Evolutionary conservation across 2,888 invertebrate species (phyloP).

Genomic region (Heliconius ismenius): DNA sequence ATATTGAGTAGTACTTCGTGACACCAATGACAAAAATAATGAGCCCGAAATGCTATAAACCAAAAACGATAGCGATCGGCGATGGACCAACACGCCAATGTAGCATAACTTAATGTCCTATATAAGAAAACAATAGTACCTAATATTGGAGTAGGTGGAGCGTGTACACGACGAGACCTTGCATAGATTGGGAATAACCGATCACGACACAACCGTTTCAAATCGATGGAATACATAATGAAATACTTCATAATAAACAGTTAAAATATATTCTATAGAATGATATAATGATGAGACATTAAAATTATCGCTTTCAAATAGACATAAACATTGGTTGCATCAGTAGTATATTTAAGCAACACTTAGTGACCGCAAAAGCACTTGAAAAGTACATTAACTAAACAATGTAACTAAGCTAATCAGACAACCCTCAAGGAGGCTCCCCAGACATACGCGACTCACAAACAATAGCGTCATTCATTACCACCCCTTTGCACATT

Average conservation of each 20-base stretch:
- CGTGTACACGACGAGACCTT: conserved; percentile 56
- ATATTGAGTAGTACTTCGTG: conserved; percentile 61
- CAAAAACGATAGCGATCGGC: conserved; percentile 60
- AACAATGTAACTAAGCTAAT: conserved; percentile 26
- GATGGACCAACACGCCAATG: conserved; percentile 25
- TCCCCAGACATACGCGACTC: conserved; percentile 14
- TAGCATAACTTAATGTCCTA: conserved; percentile 13
- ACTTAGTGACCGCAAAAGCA: background rate
- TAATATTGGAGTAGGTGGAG: conserved; percentile 12
- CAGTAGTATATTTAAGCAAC: background rate
- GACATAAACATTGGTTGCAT: background rate
- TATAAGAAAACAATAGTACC: conserved; percentile 14
- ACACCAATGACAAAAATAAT: conserved; percentile 65
- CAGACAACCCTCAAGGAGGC: conserved; percentile 15
- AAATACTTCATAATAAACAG: conserved; percentile 52
- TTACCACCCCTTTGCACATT: conserved; percentile 18
- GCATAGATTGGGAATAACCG: conserved; percentile 65
- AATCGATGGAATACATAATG: conserved; percentile 56
- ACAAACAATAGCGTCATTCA: conserved; percentile 25
- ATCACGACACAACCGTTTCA: conserved; percentile 66
- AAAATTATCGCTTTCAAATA: background rate
- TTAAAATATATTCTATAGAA: background rate
- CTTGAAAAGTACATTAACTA: conserved; percentile 17
- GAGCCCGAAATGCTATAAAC: conserved; percentile 58
- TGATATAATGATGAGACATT: background rate